Conservation (phyloP, 2,113 vertebrate genomes). For the Callopanchax toddi region DNA sequence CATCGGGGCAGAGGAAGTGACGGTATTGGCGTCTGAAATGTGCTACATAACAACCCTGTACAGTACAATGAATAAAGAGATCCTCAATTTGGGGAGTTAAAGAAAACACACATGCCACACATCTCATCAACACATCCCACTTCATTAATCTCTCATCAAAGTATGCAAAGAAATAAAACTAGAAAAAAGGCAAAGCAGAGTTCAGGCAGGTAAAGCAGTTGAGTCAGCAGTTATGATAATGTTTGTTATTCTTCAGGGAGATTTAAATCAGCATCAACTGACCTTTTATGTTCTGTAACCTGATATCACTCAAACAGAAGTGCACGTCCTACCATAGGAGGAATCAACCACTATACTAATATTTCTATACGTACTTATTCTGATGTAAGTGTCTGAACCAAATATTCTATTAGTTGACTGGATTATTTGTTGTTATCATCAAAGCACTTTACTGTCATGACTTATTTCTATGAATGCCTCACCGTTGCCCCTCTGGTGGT, state of each 20-base stretch:
- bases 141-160: constrained; percentile 33
- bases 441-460: constrained; percentile 54
- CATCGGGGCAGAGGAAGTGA: constrained; percentile 7
- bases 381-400: constrained; percentile 38
- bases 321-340: constrained; percentile 98
- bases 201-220: constrained; percentile 57
- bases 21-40: constrained; percentile 19
- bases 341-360: constrained; percentile 88
- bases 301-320: constrained; percentile 76
- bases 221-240: constrained; percentile 54
- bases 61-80: constrained; percentile 33
- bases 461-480: constrained; percentile 59
- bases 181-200: constrained; percentile 53
- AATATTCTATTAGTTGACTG: constrained; percentile 45
- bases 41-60: constrained; percentile 69
- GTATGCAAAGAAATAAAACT: constrained; percentile 27
- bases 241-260: constrained; percentile 48
- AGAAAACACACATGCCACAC: neutral
- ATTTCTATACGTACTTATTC: constrained; percentile 52
- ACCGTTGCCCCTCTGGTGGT: constrained; percentile 48
- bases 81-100: neutral
- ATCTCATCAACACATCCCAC: constrained; percentile 26
- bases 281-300: constrained; percentile 43
- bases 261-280: constrained; percentile 44
- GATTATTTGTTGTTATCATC: constrained; percentile 59